Evolutionary conservation across 2,888 invertebrate genomes (phyloP).

Genomic region (Metopia argyrocephala): DNA sequence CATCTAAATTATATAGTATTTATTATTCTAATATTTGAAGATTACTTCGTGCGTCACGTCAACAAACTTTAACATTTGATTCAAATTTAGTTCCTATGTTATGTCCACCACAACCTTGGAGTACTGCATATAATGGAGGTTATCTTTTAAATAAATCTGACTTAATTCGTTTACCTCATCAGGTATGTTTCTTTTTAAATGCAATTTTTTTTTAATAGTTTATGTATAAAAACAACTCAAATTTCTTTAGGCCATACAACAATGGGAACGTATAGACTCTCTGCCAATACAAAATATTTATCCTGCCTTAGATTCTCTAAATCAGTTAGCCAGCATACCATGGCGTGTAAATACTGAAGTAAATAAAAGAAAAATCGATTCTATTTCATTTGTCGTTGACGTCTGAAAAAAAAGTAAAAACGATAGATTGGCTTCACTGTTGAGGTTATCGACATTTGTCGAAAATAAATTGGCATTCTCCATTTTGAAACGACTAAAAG

Average conservation of each 20-base stretch:
- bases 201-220: too few species aligned
- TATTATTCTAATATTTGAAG: constrained; percentile 67
- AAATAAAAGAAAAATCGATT: constrained; percentile 17
- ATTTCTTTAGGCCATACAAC: constrained; percentile 80
- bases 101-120: constrained; percentile 94
- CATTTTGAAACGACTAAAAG: too few species aligned
- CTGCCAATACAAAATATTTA: constrained; percentile 83
- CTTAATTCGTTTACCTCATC: constrained; percentile 80
- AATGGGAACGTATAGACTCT: constrained; percentile 82
- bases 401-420: too few species aligned
- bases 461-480: too few species aligned
- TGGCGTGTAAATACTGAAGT: constrained; percentile 93
- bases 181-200: constrained; percentile 66
- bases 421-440: too few species aligned
- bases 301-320: constrained; percentile 93
- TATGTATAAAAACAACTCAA: too few species aligned
- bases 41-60: constrained; percentile 84
- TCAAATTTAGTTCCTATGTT: constrained; percentile 86
- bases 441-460: too few species aligned
- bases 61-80: constrained; percentile 86
- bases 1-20: not conserved
- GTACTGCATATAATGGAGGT: constrained; percentile 84
- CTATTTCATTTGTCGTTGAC: not conserved
- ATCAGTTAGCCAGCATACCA: constrained; percentile 93
- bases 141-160: constrained; percentile 85